Evolutionary conservation across 2,113 vertebrate genomes (phyloP).

Genomic region (Calypte anna): DNA sequence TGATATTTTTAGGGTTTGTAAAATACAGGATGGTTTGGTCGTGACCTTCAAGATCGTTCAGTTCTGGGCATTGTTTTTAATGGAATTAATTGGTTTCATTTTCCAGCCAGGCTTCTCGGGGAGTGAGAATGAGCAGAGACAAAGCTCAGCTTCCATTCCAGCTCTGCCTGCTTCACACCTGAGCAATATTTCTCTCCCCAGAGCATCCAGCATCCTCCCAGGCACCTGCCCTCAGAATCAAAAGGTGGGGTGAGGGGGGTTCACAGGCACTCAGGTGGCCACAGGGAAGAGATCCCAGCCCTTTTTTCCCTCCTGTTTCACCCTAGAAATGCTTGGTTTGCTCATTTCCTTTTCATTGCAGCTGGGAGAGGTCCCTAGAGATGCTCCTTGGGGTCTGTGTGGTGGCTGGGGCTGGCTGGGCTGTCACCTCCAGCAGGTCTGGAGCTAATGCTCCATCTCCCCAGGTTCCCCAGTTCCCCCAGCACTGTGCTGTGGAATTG

Average conservation of each 20-base stretch:
- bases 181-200: not conserved
- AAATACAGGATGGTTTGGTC: not conserved
- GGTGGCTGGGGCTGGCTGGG: no score
- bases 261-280: not conserved
- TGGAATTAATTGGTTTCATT: not conserved
- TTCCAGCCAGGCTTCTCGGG: not conserved
- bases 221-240: not conserved
- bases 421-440: not conserved
- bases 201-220: rapidly evolving
- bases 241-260: not conserved
- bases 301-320: not conserved
- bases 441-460: not conserved
- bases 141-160: not conserved
- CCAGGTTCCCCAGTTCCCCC: not conserved
- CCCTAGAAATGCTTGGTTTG: rapidly evolving
- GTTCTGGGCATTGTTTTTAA: not conserved
- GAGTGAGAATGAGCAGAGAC: rapidly evolving
- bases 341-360: not conserved
- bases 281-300: not conserved
- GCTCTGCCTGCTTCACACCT: not conserved
- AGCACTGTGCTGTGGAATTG: not conserved
- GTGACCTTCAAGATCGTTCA: no score
- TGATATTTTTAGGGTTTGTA: not conserved
- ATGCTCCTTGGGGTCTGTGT: no score
- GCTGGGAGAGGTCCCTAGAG: not conserved